phyloP scores from a whole-genome alignment of 2,113 vertebrate species.

The Tauraco erythrolophus region DNA sequence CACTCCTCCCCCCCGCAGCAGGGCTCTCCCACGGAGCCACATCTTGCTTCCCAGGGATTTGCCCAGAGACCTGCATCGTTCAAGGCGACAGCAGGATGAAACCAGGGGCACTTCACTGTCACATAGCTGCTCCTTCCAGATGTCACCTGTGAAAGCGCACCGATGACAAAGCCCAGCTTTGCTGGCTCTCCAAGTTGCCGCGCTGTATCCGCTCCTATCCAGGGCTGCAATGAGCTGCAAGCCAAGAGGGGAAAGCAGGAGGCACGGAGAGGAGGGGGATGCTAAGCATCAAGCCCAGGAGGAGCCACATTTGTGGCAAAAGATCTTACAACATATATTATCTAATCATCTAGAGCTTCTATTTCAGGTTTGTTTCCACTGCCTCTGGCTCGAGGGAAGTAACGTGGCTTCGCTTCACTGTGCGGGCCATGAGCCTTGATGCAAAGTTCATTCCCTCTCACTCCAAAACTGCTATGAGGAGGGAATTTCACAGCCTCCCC shows the following conservation, averaged over 20 bases:
- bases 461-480: neutral
- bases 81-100: neutral
- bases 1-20: neutral
- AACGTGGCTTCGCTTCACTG: neutral
- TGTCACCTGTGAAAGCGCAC: fast-evolving
- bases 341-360: neutral
- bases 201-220: fast-evolving
- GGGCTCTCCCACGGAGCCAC: neutral
- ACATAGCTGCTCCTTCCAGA: fast-evolving
- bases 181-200: neutral
- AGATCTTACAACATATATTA: neutral
- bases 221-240: neutral
- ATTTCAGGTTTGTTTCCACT: neutral
- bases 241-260: neutral
- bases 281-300: neutral
- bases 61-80: neutral
- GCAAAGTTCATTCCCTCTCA: neutral
- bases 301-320: neutral
- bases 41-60: fast-evolving
- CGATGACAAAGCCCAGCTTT: fast-evolving
- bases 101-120: fast-evolving
- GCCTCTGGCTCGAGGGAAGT: neutral
- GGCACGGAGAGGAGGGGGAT: neutral
- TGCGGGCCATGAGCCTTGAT: neutral
- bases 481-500: neutral